Conservation (phyloP, 2,113 vertebrate species). For the Trachemys scripta region DNA sequence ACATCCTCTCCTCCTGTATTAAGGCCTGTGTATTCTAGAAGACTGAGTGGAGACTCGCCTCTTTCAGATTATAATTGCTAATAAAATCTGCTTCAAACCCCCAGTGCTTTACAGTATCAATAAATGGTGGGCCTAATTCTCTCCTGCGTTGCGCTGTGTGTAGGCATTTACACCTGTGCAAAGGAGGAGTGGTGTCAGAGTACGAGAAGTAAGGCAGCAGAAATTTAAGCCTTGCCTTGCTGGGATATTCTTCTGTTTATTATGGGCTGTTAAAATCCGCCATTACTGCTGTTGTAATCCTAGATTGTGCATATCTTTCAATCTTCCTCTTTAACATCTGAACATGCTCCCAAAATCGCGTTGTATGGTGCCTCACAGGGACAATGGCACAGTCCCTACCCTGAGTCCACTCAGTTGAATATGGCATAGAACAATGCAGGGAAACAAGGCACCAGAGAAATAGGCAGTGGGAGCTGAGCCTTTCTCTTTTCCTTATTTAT, state of each 20-base stretch:
- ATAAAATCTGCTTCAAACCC: neutral
- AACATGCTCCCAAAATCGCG: neutral
- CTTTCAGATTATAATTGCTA: neutral
- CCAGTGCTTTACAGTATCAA: neutral
- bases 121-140: neutral
- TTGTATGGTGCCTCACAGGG: neutral
- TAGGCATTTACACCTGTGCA: neutral
- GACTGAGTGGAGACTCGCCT: neutral
- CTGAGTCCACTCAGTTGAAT: accelerated
- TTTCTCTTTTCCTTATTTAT: neutral
- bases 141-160: neutral
- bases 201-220: neutral
- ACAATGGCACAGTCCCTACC: neutral
- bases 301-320: neutral
- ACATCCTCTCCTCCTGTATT: neutral
- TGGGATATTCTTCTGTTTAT: neutral
- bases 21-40: neutral
- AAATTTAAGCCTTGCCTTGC: neutral
- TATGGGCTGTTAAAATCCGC: accelerated
- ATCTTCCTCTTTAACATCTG: neutral
- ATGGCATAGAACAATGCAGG: neutral
- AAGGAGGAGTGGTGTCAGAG: neutral
- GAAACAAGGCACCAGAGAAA: neutral
- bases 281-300: accelerated
- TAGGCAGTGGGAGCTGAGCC: neutral